These are phyloP conservation scores for Erythrocercus mccallii DNA, from an alignment of 2,113 vertebrate species.

Conservation along the genomic window DNA sequence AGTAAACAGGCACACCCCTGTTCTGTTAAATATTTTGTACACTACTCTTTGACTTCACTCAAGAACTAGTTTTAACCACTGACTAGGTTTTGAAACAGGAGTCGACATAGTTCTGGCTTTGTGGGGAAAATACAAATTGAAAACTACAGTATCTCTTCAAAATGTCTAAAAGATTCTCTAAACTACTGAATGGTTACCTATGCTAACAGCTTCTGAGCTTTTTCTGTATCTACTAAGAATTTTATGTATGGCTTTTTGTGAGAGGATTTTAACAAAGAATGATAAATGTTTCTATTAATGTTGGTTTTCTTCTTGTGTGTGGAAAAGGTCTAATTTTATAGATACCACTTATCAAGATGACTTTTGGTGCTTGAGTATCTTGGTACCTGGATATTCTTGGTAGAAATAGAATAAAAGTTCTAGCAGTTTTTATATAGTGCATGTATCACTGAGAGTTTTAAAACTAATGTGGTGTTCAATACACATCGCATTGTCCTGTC, in stretches of 20 bases:
- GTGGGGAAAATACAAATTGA: constrained; percentile 1
- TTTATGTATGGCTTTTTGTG: constrained; percentile 66
- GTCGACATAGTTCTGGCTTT: constrained; percentile 45
- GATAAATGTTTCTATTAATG: constrained; percentile 51
- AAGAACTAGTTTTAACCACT: constrained; percentile 68
- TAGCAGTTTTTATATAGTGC: constrained; percentile 71
- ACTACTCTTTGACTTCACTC: constrained; percentile 63
- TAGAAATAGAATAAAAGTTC: constrained; percentile 66
- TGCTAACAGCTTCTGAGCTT: constrained; percentile 69
- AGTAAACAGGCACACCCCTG: constrained; percentile 58
- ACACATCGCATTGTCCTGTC: constrained; percentile 65
- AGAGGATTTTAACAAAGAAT: constrained; percentile 67
- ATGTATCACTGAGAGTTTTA: constrained; percentile 75
- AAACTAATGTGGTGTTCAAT: constrained; percentile 70
- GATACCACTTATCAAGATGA: constrained; percentile 54
- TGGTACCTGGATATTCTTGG: constrained; percentile 55
- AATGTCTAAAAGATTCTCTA: constrained; percentile 66
- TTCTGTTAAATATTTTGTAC: constrained; percentile 77
- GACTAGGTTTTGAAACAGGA: constrained; percentile 60
- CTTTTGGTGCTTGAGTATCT: constrained; percentile 57
- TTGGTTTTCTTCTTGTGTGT: constrained; percentile 65
- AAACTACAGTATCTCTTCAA: constrained; percentile 57
- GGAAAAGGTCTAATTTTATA: constrained; percentile 55
- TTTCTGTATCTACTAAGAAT: constrained; percentile 72
- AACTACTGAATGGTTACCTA: constrained; percentile 76